Evolutionary conservation across 2,888 invertebrate species (phyloP), one percentile per base, ranked within the genome.

Genomic region (Aradus depressus): DNA sequence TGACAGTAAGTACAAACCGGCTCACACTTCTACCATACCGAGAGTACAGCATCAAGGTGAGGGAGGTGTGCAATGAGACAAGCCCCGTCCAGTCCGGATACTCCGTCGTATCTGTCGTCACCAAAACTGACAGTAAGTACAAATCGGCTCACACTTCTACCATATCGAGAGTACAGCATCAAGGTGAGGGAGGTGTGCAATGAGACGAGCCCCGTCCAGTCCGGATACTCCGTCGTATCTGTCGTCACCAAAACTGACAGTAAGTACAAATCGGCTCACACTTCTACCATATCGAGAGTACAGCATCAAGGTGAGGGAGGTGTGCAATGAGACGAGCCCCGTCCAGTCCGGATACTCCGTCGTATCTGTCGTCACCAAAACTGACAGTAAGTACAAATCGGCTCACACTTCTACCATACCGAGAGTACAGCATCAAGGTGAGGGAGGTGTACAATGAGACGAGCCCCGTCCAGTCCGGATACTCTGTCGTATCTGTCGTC

Each of bases 101-200:
- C 4, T 10, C 16, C 3, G 14, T 25, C 25, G 23, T 22, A 41
- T 25, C 22, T 3, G 22, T 41, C 41, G 16, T 22, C n/a, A 41
- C 41, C 4, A 41, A 23, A 41, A 12, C 41, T 2, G 22, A 41
- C 25, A 25, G 41, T 41, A 41, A 41, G n/a, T 22, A 12, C n/a
- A n/a, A 41, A 12, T 19, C 8, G 22, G 41, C 14, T 3, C 22
- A 21, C 6, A 4, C 21, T 41, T 4, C 10, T 25, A 3, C 22
- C 41, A 2, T 22, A 3, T 22, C 22, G 41, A 8, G 19, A 23
- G 25, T 41, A 41, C 16, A 19, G 25, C 25, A n/a, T 41, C 23
- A 22, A 16, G 4, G 41, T 41, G 2, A 12, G 22, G n/a, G 23
- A 41, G n/a, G n/a, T n/a, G n/a, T n/a, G n/a, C n/a, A n/a, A n/a